A percentile compares a stretch with the other conserved stretches of the same genome.
These are phyloP conservation scores for Stercorarius parasiticus DNA, from an alignment of 2,113 vertebrate species.

Conservation along the genomic window DNA sequence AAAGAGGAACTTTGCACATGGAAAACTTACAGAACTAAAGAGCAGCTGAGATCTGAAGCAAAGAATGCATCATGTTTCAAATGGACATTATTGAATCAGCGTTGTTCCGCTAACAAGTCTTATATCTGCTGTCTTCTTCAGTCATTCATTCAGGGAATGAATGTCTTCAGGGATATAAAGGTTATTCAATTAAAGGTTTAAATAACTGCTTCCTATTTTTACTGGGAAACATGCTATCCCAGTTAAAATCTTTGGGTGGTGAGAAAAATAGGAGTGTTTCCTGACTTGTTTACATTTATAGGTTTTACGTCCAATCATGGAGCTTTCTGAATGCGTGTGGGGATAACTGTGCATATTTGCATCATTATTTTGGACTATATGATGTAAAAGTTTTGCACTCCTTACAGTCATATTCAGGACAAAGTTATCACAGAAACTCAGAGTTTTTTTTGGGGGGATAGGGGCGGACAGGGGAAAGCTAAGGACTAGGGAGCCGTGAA, in stretches of 20 bases:
- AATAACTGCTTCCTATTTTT: neutral
- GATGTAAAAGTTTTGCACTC: neutral
- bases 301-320: neutral
- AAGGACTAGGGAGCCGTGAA: neutral
- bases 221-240: neutral
- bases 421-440: neutral
- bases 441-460: accelerated
- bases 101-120: neutral
- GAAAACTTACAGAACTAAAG: neutral
- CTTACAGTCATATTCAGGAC: neutral
- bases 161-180: neutral
- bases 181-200: neutral
- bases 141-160: neutral
- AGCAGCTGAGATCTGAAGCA: neutral
- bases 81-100: neutral
- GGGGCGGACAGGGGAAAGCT: neutral
- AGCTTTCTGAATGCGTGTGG: neutral
- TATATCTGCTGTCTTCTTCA: neutral
- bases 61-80: neutral
- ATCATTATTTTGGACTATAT: neutral
- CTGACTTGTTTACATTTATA: neutral
- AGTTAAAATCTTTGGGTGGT: neutral
- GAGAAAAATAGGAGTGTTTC: neutral
- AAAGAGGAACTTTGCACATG: neutral
- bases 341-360: neutral